A percentile compares a stretch with the other conserved stretches of the same genome.
phyloP scores from a whole-genome alignment of 2,113 vertebrate genomes.

The Carassius auratus region DNA sequence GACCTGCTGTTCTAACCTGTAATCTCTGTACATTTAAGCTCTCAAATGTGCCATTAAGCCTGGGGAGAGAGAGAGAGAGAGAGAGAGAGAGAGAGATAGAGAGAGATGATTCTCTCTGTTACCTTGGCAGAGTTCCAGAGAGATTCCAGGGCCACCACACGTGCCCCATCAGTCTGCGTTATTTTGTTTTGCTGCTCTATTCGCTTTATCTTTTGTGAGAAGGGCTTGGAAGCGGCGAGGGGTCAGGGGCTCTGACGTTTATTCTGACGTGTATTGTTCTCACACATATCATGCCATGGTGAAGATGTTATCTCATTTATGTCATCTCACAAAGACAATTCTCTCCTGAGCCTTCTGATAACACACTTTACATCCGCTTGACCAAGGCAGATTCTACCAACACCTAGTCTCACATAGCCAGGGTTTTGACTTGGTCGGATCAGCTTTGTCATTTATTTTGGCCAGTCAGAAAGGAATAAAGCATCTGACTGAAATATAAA shows the following conservation, averaged over 20 bases:
- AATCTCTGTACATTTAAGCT: conserved; percentile 13
- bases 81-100: neutral
- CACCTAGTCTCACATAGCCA: neutral
- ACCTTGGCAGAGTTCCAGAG: neutral
- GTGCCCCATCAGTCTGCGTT: neutral
- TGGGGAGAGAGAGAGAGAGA: too few species aligned
- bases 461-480: neutral
- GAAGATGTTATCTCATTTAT: conserved; percentile 25
- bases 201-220: conserved; percentile 31
- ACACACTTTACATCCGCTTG: conserved; percentile 3
- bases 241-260: conserved; percentile 40
- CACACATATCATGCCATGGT: neutral
- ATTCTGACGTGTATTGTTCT: conserved; percentile 32
- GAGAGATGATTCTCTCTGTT: conserved; percentile 14
- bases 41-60: conserved; percentile 13
- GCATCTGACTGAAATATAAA: neutral
- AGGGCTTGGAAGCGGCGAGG: neutral
- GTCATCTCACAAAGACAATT: conserved; percentile 24
- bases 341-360: conserved; percentile 16
- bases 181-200: neutral
- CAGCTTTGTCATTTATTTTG: neutral
- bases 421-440: neutral
- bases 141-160: conserved; percentile 2
- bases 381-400: neutral
- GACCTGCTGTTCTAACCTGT: neutral